Percentiles rank a stretch among this genome's conserved stretches.
phyloP scores from a whole-genome alignment of 1,140 invertebrate genomes.

The Drosophila quadrilineata region DNA sequence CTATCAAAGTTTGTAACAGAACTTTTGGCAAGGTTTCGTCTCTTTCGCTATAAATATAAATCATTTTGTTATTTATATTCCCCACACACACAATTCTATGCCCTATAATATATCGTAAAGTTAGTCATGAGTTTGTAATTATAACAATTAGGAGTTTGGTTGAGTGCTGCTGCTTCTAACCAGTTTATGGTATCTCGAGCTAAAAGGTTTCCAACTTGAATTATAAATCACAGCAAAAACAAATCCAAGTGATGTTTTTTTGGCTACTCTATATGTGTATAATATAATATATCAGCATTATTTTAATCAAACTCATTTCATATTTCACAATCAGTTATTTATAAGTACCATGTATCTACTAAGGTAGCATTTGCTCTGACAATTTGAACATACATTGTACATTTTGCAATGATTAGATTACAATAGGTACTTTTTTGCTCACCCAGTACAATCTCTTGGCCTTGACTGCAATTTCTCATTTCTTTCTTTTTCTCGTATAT shows the following conservation, averaged over 20 bases:
- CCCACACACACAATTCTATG: too few species aligned
- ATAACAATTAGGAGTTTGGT: conserved; percentile 16
- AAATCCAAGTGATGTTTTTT: too few species aligned
- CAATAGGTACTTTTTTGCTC: conserved; percentile 45
- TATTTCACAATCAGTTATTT: too few species aligned
- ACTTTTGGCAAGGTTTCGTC: too few species aligned
- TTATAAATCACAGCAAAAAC: conserved; percentile 5
- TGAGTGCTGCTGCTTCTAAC: not conserved
- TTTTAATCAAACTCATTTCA: too few species aligned
- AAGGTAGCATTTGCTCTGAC: not conserved
- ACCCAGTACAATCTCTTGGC: conserved; percentile 11
- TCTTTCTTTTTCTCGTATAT: too few species aligned
- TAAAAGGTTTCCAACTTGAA: not conserved
- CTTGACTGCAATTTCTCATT: conserved; percentile 17
- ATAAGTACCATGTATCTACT: too few species aligned
- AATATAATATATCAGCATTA: not conserved
- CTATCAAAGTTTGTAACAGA: too few species aligned
- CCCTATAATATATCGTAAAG: too few species aligned
- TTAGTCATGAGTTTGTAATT: conserved; percentile 17
- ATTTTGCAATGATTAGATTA: conserved; percentile 49
- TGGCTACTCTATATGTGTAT: too few species aligned
- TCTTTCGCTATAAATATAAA: too few species aligned
- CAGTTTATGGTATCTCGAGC: not conserved
- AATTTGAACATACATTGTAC: not conserved
- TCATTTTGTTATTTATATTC: too few species aligned